Evolutionary conservation across 2,113 vertebrate genomes (phyloP).

Genomic region (Cyrtonyx montezumae): DNA sequence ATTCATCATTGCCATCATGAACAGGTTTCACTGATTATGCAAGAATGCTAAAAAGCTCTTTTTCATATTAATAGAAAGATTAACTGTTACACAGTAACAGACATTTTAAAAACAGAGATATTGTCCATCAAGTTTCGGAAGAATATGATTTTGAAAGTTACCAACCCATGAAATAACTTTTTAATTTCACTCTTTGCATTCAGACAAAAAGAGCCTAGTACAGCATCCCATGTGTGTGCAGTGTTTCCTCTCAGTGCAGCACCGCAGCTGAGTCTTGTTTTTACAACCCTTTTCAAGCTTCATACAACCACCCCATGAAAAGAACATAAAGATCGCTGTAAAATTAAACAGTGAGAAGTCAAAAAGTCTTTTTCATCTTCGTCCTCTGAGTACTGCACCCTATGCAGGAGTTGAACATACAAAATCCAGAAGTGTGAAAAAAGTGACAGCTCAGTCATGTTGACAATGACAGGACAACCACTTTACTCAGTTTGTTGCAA

Average conservation of each 20-base stretch:
- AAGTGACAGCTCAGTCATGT: not conserved
- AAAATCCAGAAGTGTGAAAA: not conserved
- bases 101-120: not conserved
- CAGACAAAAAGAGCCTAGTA: not conserved
- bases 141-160: not conserved
- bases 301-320: not conserved
- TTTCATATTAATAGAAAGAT: not conserved
- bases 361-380: not conserved
- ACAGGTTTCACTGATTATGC: not conserved
- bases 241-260: not conserved
- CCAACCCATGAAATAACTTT: not conserved
- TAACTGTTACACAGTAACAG: not conserved
- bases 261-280: not conserved
- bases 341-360: not conserved
- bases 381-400: not conserved
- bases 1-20: not conserved
- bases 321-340: not conserved
- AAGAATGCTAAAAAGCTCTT: not conserved
- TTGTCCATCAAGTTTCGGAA: not conserved
- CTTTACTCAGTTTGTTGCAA: not conserved
- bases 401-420: fast-evolving
- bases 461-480: not conserved
- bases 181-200: not conserved
- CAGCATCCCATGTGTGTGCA: fast-evolving
- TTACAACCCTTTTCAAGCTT: not conserved